These are phyloP conservation scores for Phortica okadai DNA, from an alignment of 2,888 invertebrate species.

Conservation along the genomic window DNA sequence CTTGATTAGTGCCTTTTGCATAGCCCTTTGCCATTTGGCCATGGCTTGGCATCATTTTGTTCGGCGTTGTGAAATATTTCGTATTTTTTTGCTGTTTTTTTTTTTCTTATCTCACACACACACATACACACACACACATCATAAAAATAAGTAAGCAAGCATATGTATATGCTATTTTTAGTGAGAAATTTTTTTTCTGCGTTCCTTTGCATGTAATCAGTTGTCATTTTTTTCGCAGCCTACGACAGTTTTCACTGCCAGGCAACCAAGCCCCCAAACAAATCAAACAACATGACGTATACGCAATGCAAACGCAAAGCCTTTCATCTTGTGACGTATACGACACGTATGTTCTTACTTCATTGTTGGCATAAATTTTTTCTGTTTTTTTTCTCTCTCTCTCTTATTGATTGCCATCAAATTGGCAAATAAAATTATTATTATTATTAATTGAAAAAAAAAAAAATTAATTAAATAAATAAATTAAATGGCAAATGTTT, in stretches of 20 bases:
- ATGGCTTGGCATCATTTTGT: too few relatives aligned
- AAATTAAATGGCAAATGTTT: background rate
- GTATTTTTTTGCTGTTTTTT: background rate
- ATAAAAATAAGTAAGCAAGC: background rate
- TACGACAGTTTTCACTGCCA: background rate
- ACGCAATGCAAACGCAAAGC: conserved; percentile 37
- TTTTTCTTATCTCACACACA: too few relatives aligned
- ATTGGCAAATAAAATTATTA: too few relatives aligned
- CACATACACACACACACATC: background rate
- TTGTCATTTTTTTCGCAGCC: background rate
- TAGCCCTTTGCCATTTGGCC: too few relatives aligned
- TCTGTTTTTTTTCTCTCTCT: too few relatives aligned
- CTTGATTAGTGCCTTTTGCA: too few relatives aligned
- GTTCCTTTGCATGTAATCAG: background rate
- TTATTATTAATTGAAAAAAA: background rate
- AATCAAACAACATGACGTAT: conserved; percentile 53
- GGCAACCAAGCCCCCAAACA: background rate
- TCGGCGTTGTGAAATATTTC: background rate
- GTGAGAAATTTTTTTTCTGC: background rate
- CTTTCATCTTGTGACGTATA: conserved; percentile 54
- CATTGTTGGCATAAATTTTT: background rate
- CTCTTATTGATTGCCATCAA: too few relatives aligned
- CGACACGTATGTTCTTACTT: background rate
- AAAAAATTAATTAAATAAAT: background rate
- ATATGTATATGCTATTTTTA: background rate